Evolutionary conservation across 2,797 vertebrate species (phyloP).

Genomic region (Todus mexicanus): DNA sequence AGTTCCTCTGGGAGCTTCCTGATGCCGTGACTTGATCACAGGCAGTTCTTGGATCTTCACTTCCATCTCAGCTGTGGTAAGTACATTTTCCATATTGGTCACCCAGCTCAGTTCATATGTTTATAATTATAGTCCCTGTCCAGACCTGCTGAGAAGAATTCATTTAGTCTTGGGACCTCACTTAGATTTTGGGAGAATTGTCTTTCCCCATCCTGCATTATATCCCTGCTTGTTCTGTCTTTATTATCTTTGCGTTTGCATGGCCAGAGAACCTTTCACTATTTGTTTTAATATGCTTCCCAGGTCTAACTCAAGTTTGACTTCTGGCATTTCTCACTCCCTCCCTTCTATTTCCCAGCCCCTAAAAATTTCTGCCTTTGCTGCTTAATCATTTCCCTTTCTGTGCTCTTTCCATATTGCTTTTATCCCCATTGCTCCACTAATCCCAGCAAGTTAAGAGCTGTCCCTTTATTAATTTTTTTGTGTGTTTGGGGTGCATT

Average conservation of each 20-base stretch:
- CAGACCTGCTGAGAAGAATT: not conserved
- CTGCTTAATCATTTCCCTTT: not conserved
- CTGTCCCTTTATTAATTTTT: not conserved
- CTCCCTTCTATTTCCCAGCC: not conserved
- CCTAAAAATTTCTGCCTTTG: not conserved
- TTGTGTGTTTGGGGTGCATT: not conserved
- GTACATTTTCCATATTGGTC: not conserved
- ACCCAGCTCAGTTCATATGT: not conserved
- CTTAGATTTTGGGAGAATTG: not conserved
- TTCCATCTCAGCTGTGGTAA: not conserved
- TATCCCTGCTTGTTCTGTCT: constrained; percentile 18
- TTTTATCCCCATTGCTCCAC: not conserved
- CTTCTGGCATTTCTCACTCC: constrained; percentile 21
- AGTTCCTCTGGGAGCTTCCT: not conserved
- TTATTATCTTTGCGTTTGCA: constrained; percentile 30
- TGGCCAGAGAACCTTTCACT: constrained; percentile 13
- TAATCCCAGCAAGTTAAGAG: not conserved
- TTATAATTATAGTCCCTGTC: not conserved
- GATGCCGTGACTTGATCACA: not conserved
- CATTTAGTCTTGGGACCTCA: not conserved
- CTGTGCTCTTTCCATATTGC: not conserved
- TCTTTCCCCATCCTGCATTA: not conserved
- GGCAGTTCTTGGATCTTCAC: not conserved
- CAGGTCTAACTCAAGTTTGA: constrained; percentile 4
- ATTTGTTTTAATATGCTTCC: constrained; percentile 40